A percentile compares a stretch with the other conserved stretches of the same genome.
phyloP scores from a whole-genome alignment of 64 coral and sea anemone genomes.

The Montipora sp. region DNA sequence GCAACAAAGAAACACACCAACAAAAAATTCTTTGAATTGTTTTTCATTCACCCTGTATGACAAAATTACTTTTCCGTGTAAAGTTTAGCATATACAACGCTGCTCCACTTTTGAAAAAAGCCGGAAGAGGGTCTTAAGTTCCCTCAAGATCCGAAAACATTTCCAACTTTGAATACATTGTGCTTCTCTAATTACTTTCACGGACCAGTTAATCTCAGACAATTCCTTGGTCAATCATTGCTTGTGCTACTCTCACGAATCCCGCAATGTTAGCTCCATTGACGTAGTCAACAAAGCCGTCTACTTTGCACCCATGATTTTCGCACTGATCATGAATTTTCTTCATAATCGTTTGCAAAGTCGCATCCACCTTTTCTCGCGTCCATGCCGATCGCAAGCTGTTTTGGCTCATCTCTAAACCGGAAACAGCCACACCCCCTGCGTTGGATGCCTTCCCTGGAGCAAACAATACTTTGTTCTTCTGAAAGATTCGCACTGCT shows the following conservation, averaged over 20 bases:
- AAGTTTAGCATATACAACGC: too few species aligned
- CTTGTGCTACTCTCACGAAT: slow-evolving; percentile 88
- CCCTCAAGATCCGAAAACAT: background rate
- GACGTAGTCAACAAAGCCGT: slow-evolving; percentile 87
- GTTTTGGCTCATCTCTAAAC: slow-evolving; percentile 95
- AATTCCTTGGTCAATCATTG: slow-evolving; percentile 87
- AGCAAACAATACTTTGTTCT: slow-evolving; percentile 74
- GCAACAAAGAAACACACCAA: too few species aligned
- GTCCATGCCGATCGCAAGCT: slow-evolving; percentile 85
- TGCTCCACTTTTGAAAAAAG: too few species aligned
- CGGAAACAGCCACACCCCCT: slow-evolving; percentile 90
- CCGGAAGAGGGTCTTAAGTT: too few species aligned
- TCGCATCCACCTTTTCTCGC: slow-evolving; percentile 77
- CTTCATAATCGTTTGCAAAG: slow-evolving; percentile 72
- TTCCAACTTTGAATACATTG: too few species aligned
- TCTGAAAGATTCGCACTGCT: slow-evolving; percentile 78
- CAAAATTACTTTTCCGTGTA: too few species aligned
- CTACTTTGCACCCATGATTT: slow-evolving; percentile 41
- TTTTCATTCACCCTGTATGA: too few species aligned
- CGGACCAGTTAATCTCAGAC: background rate
- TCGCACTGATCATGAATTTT: slow-evolving; percentile 66
- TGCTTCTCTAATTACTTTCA: background rate
- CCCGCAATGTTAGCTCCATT: slow-evolving; percentile 90
- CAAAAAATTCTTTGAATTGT: too few species aligned
- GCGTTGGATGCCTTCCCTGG: slow-evolving; percentile 94